Percentiles rank a stretch among this genome's conserved stretches.
These are phyloP conservation scores for Gobius niger DNA, from an alignment of 2,113 vertebrate genomes.

Conservation along the genomic window DNA sequence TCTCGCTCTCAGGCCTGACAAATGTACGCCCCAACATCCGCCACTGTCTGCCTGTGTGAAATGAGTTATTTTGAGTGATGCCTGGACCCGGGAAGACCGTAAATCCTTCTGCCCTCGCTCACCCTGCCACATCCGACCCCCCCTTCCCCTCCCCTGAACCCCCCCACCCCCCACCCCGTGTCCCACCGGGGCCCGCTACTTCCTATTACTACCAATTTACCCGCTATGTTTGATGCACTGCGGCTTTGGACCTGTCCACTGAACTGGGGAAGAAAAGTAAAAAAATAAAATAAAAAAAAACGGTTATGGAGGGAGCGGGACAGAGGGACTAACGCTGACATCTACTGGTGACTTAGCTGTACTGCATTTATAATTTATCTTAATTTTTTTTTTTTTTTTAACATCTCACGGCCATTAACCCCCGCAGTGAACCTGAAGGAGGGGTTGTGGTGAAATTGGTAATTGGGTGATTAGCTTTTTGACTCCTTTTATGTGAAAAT, in stretches of 20 bases:
- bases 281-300: too few relatives aligned
- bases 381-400: too few relatives aligned
- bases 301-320: background rate
- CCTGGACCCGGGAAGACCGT: constrained; percentile 34
- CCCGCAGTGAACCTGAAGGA: constrained; percentile 36
- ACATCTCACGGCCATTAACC: constrained; percentile 33
- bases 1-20: constrained; percentile 16
- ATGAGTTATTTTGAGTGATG: constrained; percentile 48
- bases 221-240: constrained; percentile 73
- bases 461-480: constrained; percentile 54
- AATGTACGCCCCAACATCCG: constrained; percentile 43
- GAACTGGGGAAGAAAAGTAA: background rate
- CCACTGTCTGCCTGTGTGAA: constrained; percentile 57
- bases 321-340: constrained; percentile 58
- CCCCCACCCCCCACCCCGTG: constrained; percentile 9
- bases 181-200: constrained; percentile 29
- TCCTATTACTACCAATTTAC: constrained; percentile 64
- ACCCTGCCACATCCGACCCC: constrained; percentile 2
- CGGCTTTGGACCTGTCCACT: constrained; percentile 64
- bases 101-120: constrained; percentile 44
- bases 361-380: background rate
- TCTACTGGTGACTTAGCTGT: constrained; percentile 48
- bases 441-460: constrained; percentile 41
- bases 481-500: constrained; percentile 27
- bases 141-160: too few relatives aligned